Evolutionary conservation across 2,113 vertebrate species (phyloP), one percentile per base, ranked within the genome.

Genomic region (Chaetorhynchus papuensis): DNA sequence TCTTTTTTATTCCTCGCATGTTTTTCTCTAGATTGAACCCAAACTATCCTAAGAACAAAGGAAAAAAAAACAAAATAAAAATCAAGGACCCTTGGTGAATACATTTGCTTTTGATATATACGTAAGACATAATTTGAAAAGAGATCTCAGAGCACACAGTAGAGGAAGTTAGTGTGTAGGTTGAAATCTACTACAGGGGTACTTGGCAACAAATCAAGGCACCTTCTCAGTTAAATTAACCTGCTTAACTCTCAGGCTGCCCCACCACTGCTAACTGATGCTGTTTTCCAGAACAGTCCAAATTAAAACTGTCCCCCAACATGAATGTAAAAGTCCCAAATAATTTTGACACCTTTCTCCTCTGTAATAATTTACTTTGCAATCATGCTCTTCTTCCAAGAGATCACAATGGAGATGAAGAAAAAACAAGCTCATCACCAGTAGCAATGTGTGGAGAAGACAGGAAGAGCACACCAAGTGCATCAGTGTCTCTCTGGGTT

Each of bases 401-500:
- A 70, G 17, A 54, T 30, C 31, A 33, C 50, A 47, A 33, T 0
- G 1, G 11, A 22, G 13, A 7, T 17, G 10, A 21, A 19, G 26
- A 44, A 54, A 87, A 56, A 50, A n/a, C 0, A 0, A 52, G 9
- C 1, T 0, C 26, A 9, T 27, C 10, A 30, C 37, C 4, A 70
- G 23, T 26, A 49, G 44, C 8, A 71, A 53, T 4, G 23, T 1
- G 2, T 39, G 59, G 65, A 70, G 30, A 66, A 80, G 66, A 39
- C 9, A 15, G 42, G 39, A 59, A 45, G 80, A 86, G 23, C 1
- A 39, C 28, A 78, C 21, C 16, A 13, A 71, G 31, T 7, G 13
- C 50, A 69, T 52, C 72, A 35, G 66, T 21, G 27, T 64, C 71
- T 61, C n/a, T 41, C 19, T 9, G 5, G 78, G 44, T 31, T 83